Percentiles rank a stretch among this genome's conserved stretches.
phyloP scores from a whole-genome alignment of 2,888 invertebrate species.

The Nomada fucata region DNA sequence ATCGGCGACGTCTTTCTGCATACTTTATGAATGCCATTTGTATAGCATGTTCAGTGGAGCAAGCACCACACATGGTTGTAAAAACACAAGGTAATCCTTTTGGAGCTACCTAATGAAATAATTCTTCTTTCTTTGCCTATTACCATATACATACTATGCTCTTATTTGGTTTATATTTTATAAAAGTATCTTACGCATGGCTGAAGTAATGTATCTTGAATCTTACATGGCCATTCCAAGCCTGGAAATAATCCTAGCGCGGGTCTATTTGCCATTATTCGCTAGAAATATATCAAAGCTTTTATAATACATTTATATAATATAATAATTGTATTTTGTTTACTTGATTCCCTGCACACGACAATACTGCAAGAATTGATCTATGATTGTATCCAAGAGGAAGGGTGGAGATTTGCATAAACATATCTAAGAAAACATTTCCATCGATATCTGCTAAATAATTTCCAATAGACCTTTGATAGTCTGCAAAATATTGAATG shows the following conservation, averaged over 20 bases:
- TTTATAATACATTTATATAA: background rate
- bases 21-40: constrained; percentile 57
- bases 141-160: background rate
- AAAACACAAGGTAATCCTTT: constrained; percentile 52
- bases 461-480: constrained; percentile 57
- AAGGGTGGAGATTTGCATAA: constrained; percentile 47
- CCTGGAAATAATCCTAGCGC: constrained; percentile 53
- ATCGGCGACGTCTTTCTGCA: constrained; percentile 36
- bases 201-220: constrained; percentile 55
- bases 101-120: constrained; percentile 51
- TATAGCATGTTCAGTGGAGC: constrained; percentile 50
- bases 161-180: background rate
- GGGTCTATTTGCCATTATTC: constrained; percentile 58
- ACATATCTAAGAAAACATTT: constrained; percentile 58
- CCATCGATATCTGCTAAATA: constrained; percentile 56
- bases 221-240: constrained; percentile 53
- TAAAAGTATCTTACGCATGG: constrained; percentile 50
- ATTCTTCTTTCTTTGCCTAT: background rate
- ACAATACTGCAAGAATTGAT: constrained; percentile 37
- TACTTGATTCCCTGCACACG: constrained; percentile 55
- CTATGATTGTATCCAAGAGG: constrained; percentile 55
- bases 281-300: constrained; percentile 24
- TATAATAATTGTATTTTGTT: background rate
- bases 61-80: constrained; percentile 47
- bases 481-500: constrained; percentile 56